Evolutionary conservation across 2,797 vertebrate genomes (phyloP), one percentile per base, ranked within the genome.

Genomic region (Crocodylus rhombifer): DNA sequence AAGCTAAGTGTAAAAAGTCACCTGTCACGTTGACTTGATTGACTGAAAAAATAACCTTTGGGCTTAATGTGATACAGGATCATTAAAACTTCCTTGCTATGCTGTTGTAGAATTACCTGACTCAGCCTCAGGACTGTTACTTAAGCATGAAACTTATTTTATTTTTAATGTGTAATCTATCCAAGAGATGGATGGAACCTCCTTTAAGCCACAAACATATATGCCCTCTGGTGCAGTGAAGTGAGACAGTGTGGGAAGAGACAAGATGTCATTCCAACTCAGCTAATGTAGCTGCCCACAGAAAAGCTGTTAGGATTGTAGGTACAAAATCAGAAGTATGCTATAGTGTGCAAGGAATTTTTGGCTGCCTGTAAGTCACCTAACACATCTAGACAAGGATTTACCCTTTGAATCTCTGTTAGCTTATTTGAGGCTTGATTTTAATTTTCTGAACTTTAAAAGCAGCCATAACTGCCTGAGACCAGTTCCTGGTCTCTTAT

Each of bases 201-300:
- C 83, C 56, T 62, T 2, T 14, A 82, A 73, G 67, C 61, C 33
- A 80, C 86, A 94, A 94, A 92, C n/a, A 42, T 3, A 91, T 92
- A 33, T 92, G 96, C 3, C 0, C 77, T 80, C 90, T 84, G 92
- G 56, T 86, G 77, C 61, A 84, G 33, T 71, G 92, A 93, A 93
- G 73, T 82, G 82, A 94, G 93, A 93, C 85, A 17, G 79, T 11
- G 94, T 96, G 86, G 95, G 95, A 94, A 88, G 93, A 77, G 93
- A 89, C 92, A 91, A 64, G 92, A 79, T 92, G 88, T 87, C 87
- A 79, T 77, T 67, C 93, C 94, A 94, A 94, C 89, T 96, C 95
- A 96, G 92, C 93, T 93, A 13, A 94, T 91, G 78, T 57, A 92
- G 62, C 79, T 95, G 94, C 91, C 84, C 80, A 85, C 94, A 94